A percentile compares a stretch with the other conserved stretches of the same genome.
Conservation (phyloP, 2,113 vertebrate genomes). For the Takifugu flavidus region DNA sequence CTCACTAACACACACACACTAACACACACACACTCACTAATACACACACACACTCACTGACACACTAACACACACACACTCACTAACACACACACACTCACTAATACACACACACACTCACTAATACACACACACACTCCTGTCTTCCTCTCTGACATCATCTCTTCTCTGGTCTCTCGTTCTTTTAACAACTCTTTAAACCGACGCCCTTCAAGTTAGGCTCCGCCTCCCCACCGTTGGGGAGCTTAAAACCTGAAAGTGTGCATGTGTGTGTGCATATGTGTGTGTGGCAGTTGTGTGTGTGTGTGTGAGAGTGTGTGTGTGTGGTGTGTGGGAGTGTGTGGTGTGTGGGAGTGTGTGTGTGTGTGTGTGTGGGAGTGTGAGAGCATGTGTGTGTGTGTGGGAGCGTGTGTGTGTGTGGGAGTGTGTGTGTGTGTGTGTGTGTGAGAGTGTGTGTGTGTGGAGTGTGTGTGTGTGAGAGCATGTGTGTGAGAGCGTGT, state of each 20-base stretch:
- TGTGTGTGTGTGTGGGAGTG: slow-evolving; percentile 15
- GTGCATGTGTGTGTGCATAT: slow-evolving; percentile 10
- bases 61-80: neutral
- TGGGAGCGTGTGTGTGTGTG: slow-evolving; percentile 27
- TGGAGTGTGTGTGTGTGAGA: slow-evolving; percentile 5
- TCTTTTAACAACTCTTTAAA: no score
- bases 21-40: no score
- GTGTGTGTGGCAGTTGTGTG: slow-evolving; percentile 16
- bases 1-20: no score
- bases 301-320: slow-evolving; percentile 44
- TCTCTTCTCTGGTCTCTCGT: neutral
- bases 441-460: slow-evolving; percentile 15
- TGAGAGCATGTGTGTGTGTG: slow-evolving; percentile 13
- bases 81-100: neutral
- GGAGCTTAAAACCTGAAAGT: no score
- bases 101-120: no score
- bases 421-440: slow-evolving; percentile 38
- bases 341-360: no score
- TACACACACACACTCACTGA: no score
- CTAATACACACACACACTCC: no score
- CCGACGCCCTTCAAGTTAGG: no score
- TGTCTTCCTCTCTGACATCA: neutral
- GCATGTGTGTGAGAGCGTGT: slow-evolving; percentile 37
- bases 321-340: slow-evolving; percentile 2
- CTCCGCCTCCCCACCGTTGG: neutral